These are phyloP conservation scores for Muntiacus muntjak DNA, from an alignment of 2,113 vertebrate genomes.

Conservation along the genomic window DNA sequence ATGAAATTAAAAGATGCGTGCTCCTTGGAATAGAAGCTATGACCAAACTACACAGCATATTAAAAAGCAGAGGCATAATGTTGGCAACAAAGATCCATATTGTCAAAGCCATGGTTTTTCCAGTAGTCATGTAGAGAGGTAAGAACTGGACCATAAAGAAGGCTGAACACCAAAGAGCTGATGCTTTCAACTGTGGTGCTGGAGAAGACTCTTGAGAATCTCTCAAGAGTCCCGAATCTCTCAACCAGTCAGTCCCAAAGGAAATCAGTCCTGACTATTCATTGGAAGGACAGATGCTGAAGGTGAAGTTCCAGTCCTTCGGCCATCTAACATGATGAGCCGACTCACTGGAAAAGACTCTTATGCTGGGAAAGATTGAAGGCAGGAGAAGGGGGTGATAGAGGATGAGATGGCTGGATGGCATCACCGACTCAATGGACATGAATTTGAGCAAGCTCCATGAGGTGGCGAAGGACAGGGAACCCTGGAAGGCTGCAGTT, in stretches of 20 bases:
- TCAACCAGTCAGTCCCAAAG: background rate
- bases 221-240: background rate
- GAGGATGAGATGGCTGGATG: background rate
- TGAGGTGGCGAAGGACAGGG: background rate
- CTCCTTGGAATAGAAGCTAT: background rate
- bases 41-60: background rate
- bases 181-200: background rate
- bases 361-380: background rate
- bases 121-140: background rate
- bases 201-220: background rate
- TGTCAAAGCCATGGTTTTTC: background rate
- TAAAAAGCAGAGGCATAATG: background rate
- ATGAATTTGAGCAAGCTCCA: background rate
- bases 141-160: background rate
- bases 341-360: background rate
- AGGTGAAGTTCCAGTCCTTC: background rate
- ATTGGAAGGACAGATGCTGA: background rate
- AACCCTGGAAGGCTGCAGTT: background rate
- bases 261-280: background rate
- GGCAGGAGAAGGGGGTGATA: background rate
- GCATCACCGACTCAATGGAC: background rate
- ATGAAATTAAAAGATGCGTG: background rate
- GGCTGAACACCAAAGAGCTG: background rate
- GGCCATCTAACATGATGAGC: background rate
- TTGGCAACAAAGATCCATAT: accelerated